Evolutionary conservation across 2,113 vertebrate genomes (phyloP).

Genomic region (Callorhinus ursinus): DNA sequence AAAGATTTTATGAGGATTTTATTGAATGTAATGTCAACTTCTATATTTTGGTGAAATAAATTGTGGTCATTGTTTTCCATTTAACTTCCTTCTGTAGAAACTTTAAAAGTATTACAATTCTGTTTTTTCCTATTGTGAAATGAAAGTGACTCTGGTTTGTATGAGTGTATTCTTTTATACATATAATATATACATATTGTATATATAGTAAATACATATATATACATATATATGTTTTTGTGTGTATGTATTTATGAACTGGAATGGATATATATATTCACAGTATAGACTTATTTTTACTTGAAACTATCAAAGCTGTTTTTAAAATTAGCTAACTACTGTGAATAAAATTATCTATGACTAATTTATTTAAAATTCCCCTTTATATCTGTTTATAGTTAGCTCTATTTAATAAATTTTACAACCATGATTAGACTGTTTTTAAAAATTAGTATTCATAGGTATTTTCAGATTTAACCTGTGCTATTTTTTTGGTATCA

Average conservation of each 20-base stretch:
- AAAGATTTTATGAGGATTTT: constrained; percentile 35
- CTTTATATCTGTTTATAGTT: background rate
- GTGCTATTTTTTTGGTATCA: background rate
- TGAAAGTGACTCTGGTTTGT: background rate
- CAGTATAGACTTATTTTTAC: constrained; percentile 27
- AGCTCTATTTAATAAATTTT: background rate
- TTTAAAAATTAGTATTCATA: constrained; percentile 10
- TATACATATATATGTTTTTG: background rate
- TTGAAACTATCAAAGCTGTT: background rate
- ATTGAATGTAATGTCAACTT: constrained; percentile 50
- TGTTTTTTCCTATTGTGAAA: constrained; percentile 10
- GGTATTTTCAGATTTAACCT: constrained; percentile 1
- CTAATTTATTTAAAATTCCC: background rate
- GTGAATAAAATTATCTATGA: constrained; percentile 19
- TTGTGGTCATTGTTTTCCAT: background rate
- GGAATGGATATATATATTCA: background rate
- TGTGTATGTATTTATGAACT: background rate
- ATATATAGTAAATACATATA: background rate
- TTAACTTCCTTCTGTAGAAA: constrained; percentile 21
- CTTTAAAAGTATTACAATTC: background rate
- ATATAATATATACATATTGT: background rate
- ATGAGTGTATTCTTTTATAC: background rate
- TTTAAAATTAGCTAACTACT: constrained; percentile 9
- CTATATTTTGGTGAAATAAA: constrained; percentile 26
- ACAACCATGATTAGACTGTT: background rate